phyloP scores from a whole-genome alignment of 1,140 invertebrate species.

The Drosophila sproati region DNA sequence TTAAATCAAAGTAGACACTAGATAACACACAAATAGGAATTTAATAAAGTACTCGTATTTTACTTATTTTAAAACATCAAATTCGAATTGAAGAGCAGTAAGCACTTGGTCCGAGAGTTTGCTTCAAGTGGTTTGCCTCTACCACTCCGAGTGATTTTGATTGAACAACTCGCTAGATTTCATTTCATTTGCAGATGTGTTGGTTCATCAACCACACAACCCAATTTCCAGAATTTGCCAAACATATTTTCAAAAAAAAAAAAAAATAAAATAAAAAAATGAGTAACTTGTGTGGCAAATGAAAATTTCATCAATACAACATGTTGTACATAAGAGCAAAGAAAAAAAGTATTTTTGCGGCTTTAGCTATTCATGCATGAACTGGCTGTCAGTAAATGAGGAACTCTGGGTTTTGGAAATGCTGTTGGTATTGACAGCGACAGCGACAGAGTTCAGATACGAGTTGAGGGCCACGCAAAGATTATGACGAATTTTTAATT shows the following conservation, averaged over 20 bases:
- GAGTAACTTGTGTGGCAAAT: slow-evolving; percentile 12
- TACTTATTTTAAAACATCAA: neutral
- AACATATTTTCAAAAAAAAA: slow-evolving; percentile 27
- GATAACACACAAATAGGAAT: no score
- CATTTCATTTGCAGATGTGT: slow-evolving; percentile 20
- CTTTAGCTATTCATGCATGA: slow-evolving; percentile 31
- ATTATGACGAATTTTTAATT: slow-evolving; percentile 20
- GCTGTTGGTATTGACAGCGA: slow-evolving; percentile 1
- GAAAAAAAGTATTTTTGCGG: neutral
- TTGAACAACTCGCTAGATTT: slow-evolving; percentile 48
- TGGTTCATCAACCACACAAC: slow-evolving; percentile 10
- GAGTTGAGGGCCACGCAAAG: neutral
- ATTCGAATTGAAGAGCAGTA: slow-evolving; percentile 42
- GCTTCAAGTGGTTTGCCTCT: slow-evolving; percentile 50
- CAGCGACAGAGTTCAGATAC: neutral
- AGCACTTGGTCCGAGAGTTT: slow-evolving; percentile 42
- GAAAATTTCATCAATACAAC: slow-evolving; percentile 43
- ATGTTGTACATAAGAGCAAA: slow-evolving; percentile 1
- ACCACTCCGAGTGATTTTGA: slow-evolving; percentile 64
- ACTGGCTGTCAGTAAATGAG: slow-evolving; percentile 36
- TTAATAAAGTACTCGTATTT: no score
- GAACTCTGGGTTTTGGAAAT: slow-evolving; percentile 24
- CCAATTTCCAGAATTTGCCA: slow-evolving; percentile 32
- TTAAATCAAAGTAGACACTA: no score
- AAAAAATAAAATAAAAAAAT: slow-evolving; percentile 15